Evolutionary conservation across 2,888 invertebrate species (phyloP), one percentile per base, ranked within the genome.

Genomic region (Platycheirus rosarum): DNA sequence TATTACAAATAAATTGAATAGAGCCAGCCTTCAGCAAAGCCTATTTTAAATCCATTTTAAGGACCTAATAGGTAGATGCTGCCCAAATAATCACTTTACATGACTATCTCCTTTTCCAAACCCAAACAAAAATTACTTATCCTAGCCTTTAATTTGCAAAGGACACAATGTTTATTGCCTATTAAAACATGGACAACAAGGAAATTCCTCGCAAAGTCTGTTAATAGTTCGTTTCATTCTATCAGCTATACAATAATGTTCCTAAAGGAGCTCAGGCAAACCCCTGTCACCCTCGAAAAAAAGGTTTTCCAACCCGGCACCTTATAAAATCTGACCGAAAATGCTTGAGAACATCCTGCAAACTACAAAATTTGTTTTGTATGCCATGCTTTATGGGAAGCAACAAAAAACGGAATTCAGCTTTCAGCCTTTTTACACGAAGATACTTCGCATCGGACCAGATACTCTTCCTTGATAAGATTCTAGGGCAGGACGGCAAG

Each of bases 211-310:
- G 51, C 53, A 37, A 37, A 63, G 40, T 63, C 63, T 42, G 23
- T 76, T 76, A 16, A 53, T 57, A 68, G 73, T 66, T 74, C 73
- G 65, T 74, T 74, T 74, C 73, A 66, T 68, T 68, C 66, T 75
- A 75, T 75, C 37, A 75, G 44, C 8, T 26, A 23, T 23, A 42
- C 32, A 42, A 20, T 26, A 51, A 18, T 20, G 60, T 55, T 35
- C 42, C 40, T 26, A 65, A 32, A 49, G 20, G 48, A 16, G 26
- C 48, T 60, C 44, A 46, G 32, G n/a, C 44, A 16, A 13, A 23
- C 23, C 16, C 48, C 42, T 37, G 26, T 26, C 26, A 26, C 23
- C n/a, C n/a, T n/a, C n/a, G 14, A 29, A n/a, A 37, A 63, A 51
- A 68, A 60, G 60, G 37, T 37, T 63, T 20, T 16, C 37, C 40